phyloP scores from a whole-genome alignment of 2,797 vertebrate genomes.

The Syngnathus rostellatus region DNA sequence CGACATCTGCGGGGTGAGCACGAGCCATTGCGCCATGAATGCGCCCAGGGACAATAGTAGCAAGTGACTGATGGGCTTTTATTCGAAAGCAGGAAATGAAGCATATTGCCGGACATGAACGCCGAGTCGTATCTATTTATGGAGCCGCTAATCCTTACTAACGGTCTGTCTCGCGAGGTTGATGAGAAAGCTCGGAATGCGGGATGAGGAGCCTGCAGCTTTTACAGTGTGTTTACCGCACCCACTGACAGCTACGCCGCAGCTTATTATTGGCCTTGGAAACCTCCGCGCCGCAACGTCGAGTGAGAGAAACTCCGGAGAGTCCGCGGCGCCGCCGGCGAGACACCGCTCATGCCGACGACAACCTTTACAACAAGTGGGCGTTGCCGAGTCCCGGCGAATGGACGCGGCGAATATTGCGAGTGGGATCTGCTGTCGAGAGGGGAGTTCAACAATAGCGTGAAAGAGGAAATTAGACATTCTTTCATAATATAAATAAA shows the following conservation, averaged over 20 bases:
- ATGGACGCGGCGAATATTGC: constrained; percentile 20
- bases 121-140: neutral
- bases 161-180: constrained; percentile 53
- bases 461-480: constrained; percentile 1
- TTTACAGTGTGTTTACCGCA: constrained; percentile 65
- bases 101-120: constrained; percentile 14
- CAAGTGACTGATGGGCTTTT: constrained; percentile 25
- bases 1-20: constrained; percentile 43
- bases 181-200: constrained; percentile 51
- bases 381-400: constrained; percentile 21
- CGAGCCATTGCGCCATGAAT: constrained; percentile 40
- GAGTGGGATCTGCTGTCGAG: neutral
- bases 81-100: constrained; percentile 31
- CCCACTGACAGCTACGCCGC: constrained; percentile 56
- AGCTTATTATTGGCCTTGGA: constrained; percentile 60
- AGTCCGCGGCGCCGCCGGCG: constrained; percentile 37
- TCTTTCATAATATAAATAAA: neutral
- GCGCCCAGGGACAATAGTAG: constrained; percentile 10
- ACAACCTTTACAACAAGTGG: constrained; percentile 28
- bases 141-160: constrained; percentile 37
- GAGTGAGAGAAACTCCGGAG: constrained; percentile 52
- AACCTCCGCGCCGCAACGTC: constrained; percentile 43
- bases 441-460: neutral
- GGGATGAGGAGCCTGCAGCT: constrained; percentile 42
- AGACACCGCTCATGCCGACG: constrained; percentile 8